These are phyloP conservation scores for Telmatochromis brachygnathus DNA, from an alignment of 2,113 vertebrate genomes.

Conservation along the genomic window DNA sequence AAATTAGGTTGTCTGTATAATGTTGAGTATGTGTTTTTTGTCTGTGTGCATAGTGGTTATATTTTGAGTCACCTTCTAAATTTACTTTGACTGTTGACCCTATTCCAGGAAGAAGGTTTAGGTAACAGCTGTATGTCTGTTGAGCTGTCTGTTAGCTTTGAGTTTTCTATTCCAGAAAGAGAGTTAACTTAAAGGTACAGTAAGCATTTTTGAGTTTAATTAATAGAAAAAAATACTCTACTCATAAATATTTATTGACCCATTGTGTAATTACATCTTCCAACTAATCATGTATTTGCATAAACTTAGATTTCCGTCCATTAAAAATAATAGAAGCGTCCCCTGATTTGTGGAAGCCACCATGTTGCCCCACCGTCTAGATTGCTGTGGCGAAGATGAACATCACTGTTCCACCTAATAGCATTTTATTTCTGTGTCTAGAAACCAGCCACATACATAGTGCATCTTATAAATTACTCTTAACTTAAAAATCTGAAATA, in stretches of 20 bases:
- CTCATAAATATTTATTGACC: neutral
- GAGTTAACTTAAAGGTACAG: neutral
- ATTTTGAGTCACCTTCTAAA: neutral
- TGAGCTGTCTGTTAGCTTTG: neutral
- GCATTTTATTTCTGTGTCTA: neutral
- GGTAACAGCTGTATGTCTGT: neutral
- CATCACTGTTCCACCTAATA: neutral
- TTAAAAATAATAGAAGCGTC: neutral
- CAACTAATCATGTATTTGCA: neutral
- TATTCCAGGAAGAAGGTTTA: neutral
- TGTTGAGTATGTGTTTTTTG: neutral
- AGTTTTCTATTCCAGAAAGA: neutral
- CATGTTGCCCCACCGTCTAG: neutral
- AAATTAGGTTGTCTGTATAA: neutral
- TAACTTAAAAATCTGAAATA: neutral
- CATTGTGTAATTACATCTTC: neutral
- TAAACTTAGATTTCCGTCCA: neutral
- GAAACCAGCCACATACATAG: neutral
- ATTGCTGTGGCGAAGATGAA: neutral
- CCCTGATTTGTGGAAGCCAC: neutral
- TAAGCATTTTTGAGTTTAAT: neutral
- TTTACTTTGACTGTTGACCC: neutral
- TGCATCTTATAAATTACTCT: neutral
- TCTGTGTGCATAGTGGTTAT: neutral
- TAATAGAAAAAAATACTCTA: neutral